A percentile compares a stretch with the other conserved stretches of the same genome.
Conservation (phyloP, 2,113 vertebrate genomes). For the Paraplagusia blochii region DNA sequence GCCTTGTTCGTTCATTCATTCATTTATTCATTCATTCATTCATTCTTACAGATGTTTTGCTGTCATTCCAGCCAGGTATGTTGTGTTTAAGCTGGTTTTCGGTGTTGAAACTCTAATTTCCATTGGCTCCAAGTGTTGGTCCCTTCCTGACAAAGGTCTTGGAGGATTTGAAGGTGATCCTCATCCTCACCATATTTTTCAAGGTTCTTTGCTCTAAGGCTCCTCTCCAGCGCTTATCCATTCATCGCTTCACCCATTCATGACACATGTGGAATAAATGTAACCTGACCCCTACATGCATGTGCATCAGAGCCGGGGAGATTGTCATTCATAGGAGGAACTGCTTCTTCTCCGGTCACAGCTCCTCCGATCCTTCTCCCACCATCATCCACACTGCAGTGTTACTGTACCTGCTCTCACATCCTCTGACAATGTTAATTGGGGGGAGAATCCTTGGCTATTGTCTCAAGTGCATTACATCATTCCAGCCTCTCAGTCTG, state of each 20-base stretch:
- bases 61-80: neutral
- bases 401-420: conserved; percentile 44
- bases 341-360: conserved; percentile 59
- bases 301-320: conserved; percentile 51
- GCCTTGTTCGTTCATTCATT: conserved; percentile 28
- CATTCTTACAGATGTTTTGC: neutral
- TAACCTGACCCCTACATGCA: conserved; percentile 25
- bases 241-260: neutral
- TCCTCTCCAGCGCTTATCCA: neutral
- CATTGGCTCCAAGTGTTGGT: too few species aligned
- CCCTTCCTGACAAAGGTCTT: too few species aligned
- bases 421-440: conserved; percentile 72
- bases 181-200: too few species aligned
- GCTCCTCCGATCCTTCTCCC: conserved; percentile 35
- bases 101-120: too few species aligned
- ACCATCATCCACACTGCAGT: conserved; percentile 23
- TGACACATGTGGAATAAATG: neutral
- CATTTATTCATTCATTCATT: conserved; percentile 5
- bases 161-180: too few species aligned
- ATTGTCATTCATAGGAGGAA: conserved; percentile 58
- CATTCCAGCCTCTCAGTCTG: conserved; percentile 83
- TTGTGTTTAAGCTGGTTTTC: too few species aligned
- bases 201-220: too few species aligned
- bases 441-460: conserved; percentile 85
- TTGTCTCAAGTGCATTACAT: conserved; percentile 96